Base-by-base conservation (phyloP, 1,140 invertebrate genomes). In the Cydia pomonella region DNA sequence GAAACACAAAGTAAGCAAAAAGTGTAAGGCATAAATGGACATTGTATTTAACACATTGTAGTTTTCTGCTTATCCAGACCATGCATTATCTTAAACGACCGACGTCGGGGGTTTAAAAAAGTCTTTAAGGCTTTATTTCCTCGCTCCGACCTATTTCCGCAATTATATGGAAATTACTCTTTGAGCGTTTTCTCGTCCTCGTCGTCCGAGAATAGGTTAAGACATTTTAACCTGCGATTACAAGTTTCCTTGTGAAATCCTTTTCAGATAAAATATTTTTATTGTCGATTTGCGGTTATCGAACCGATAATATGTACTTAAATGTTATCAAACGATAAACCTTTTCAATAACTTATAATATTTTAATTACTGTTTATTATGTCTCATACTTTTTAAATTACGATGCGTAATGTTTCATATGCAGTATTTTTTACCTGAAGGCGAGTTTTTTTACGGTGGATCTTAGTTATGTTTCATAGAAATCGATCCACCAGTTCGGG, bases 81-180 rank as follows among this genome's bases (percentile, higher is more conserved):
- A 59, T 59, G 53, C 53, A 59, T 59, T 59, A 59, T 66, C 63
- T 66, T 66, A 33, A 18, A 69, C 64, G 53, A 33, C n/a, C 64
- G 64, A 69, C 29, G 64, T 18, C 33, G 27, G 23, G 63, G 27
- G 10, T 18, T 33, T 33, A 33, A 33, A 29, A 25, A 33, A 69
- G 64, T 69, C 64, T 69, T 69, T 38, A 69, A 69, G 29, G 29
- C 64, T 69, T 69, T 33, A 33, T 69, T 69, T 33, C 64, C 64
- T n/a, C 18, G 10, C 63, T 29, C 12, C 27, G 53, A 64, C 29
- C 64, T 33, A 33, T 69, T 69, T 69, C 64, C 64, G 25, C 64
- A 69, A 69, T 69, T 69, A 69, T 23, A 33, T 69, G 64, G 64
- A 69, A 69, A 69, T 38, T 33, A 69, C 64, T 29, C 63, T 69